phyloP scores from a whole-genome alignment of 1,140 invertebrate genomes.

The Sycophaga agraensis region DNA sequence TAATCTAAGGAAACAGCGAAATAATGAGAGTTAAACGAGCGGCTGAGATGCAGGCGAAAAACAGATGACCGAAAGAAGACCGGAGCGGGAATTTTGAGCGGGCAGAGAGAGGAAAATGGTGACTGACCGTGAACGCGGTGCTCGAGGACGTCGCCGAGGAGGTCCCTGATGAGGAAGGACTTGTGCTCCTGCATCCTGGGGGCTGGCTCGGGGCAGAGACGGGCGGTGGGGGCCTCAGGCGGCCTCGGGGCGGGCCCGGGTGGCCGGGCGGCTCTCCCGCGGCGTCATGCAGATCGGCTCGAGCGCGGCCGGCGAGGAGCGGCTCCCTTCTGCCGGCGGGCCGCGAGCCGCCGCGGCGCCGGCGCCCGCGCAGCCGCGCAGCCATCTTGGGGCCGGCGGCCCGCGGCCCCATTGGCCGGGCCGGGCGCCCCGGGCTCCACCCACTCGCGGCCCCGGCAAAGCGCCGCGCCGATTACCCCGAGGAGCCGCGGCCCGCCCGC shows the following conservation, averaged over 20 bases:
- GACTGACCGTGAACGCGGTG: conserved; percentile 56
- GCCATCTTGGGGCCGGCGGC: conserved; percentile 58
- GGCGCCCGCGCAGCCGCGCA: conserved; percentile 51
- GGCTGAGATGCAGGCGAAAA: no score
- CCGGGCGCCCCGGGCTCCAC: conserved; percentile 19
- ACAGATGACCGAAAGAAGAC: no score
- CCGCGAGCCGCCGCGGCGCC: conserved; percentile 12
- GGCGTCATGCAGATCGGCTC: no score
- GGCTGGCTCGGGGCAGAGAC: neutral
- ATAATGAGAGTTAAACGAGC: no score
- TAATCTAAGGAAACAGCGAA: no score
- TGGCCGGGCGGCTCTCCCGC: no score
- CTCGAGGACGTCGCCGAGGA: conserved; percentile 72
- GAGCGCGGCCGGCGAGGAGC: no score
- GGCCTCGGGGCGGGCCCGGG: no score
- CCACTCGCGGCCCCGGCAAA: neutral
- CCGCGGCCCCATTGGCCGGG: conserved; percentile 28
- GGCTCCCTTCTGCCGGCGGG: no score
- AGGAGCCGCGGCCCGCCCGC: neutral
- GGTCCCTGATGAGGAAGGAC: conserved; percentile 75
- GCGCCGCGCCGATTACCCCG: neutral
- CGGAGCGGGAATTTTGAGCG: no score
- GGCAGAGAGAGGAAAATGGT: no score
- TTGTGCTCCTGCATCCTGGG: conserved; percentile 69
- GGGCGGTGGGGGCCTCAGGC: neutral